phyloP scores from a whole-genome alignment of 2,113 vertebrate genomes.

The Todiramphus saurophagus region DNA sequence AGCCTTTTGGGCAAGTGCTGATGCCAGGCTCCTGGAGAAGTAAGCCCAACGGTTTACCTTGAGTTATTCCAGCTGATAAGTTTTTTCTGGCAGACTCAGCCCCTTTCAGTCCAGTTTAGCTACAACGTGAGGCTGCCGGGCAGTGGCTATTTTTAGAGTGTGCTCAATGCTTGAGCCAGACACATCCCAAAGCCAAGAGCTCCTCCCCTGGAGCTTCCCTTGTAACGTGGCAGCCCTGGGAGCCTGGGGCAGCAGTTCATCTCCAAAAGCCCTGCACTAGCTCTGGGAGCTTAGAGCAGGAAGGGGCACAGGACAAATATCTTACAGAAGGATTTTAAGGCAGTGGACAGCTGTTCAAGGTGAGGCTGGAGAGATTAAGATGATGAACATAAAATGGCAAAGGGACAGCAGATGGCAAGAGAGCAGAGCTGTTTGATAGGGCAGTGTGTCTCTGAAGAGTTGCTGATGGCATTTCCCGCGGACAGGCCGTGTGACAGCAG shows the following conservation, averaged over 20 bases:
- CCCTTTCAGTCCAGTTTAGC: not conserved
- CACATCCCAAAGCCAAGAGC: not conserved
- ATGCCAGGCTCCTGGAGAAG: not conserved
- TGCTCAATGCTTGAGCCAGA: not conserved
- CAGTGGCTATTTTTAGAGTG: not conserved
- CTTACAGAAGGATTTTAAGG: not conserved
- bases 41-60: not conserved
- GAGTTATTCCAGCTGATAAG: not conserved
- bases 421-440: not conserved
- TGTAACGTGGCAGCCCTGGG: not conserved
- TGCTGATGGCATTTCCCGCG: not conserved
- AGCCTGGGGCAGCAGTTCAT: not conserved
- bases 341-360: not conserved
- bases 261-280: not conserved
- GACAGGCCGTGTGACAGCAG: not conserved
- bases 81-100: not conserved
- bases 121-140: accelerated
- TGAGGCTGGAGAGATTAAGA: not conserved
- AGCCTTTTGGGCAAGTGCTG: not conserved
- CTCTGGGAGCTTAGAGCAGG: not conserved
- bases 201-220: not conserved
- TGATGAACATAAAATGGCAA: not conserved
- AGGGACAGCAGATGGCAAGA: not conserved
- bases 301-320: not conserved
- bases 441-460: not conserved